phyloP scores from a whole-genome alignment of 1,140 invertebrate species.

The Aphaenogaster rudis region DNA sequence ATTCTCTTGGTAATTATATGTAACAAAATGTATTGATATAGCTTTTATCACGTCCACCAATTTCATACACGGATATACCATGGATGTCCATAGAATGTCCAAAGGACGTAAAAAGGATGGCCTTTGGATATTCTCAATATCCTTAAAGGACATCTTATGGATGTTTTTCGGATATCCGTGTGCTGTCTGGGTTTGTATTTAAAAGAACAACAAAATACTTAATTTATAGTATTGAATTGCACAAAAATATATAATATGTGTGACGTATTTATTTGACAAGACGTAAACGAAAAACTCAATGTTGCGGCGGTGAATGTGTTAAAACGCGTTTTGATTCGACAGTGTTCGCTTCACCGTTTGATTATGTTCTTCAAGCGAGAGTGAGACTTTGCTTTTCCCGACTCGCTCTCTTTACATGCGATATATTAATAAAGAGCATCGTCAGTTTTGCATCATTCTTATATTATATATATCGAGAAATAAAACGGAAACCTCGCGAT shows the following conservation, averaged over 20 bases:
- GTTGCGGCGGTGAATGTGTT: neutral
- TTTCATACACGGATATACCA: too few species aligned
- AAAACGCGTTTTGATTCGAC: slow-evolving; percentile 58
- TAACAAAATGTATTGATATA: too few species aligned
- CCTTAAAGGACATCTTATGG: too few species aligned
- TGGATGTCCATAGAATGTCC: too few species aligned
- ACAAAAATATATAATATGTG: neutral
- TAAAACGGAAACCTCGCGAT: neutral
- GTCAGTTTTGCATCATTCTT: neutral
- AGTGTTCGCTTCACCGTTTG: neutral
- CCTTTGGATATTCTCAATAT: too few species aligned
- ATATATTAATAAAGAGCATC: neutral
- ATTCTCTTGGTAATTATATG: too few species aligned
- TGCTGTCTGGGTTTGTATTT: neutral
- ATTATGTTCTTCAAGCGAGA: slow-evolving; percentile 21
- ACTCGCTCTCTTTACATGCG: neutral
- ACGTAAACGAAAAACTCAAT: neutral
- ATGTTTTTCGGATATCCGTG: too few species aligned
- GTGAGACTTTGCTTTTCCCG: slow-evolving; percentile 5
- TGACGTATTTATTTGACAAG: neutral
- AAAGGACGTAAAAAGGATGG: too few species aligned
- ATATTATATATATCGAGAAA: neutral
- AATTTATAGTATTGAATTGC: neutral
- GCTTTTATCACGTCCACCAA: too few species aligned
- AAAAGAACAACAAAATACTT: neutral